A percentile compares a stretch with the other conserved stretches of the same genome.
Conservation (phyloP, 2,888 invertebrate genomes). For the Thalpophila matura region DNA sequence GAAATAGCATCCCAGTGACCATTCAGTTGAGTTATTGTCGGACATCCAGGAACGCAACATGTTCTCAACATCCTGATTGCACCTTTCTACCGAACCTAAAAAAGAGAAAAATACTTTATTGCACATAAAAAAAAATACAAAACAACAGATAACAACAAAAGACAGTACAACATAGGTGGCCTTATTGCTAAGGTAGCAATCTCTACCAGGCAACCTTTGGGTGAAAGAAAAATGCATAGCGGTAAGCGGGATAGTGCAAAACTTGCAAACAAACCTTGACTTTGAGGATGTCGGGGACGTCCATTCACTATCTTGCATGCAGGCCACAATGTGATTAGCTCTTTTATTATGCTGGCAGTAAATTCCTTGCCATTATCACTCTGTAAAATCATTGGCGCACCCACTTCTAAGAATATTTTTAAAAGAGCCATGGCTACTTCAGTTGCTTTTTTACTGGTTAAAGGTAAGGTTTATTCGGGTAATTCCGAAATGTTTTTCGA, state of each 20-base stretch:
- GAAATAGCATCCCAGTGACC: slow-evolving; percentile 58
- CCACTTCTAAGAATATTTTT: slow-evolving; percentile 56
- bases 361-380: slow-evolving; percentile 50
- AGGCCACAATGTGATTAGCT: slow-evolving; percentile 59
- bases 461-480: too few species aligned
- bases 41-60: slow-evolving; percentile 65
- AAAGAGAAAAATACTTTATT: slow-evolving; percentile 20
- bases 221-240: slow-evolving; percentile 30
- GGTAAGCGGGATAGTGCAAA: slow-evolving; percentile 38
- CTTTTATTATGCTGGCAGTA: slow-evolving; percentile 57
- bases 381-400: slow-evolving; percentile 53
- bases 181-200: slow-evolving; percentile 41
- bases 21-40: slow-evolving; percentile 64
- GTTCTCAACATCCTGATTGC: slow-evolving; percentile 68
- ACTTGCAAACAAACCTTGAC: slow-evolving; percentile 33
- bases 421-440: slow-evolving; percentile 63
- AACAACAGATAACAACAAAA: slow-evolving; percentile 36
- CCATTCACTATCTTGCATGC: slow-evolving; percentile 48
- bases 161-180: slow-evolving; percentile 37
- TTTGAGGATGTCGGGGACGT: slow-evolving; percentile 47
- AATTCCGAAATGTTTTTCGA: too few species aligned
- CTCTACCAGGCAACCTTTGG: slow-evolving; percentile 30
- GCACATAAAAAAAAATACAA: slow-evolving; percentile 21
- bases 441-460: slow-evolving; percentile 52
- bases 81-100: slow-evolving; percentile 27